These are phyloP conservation scores for Agrotis puta DNA, from an alignment of 2,888 invertebrate genomes.

Conservation along the genomic window DNA sequence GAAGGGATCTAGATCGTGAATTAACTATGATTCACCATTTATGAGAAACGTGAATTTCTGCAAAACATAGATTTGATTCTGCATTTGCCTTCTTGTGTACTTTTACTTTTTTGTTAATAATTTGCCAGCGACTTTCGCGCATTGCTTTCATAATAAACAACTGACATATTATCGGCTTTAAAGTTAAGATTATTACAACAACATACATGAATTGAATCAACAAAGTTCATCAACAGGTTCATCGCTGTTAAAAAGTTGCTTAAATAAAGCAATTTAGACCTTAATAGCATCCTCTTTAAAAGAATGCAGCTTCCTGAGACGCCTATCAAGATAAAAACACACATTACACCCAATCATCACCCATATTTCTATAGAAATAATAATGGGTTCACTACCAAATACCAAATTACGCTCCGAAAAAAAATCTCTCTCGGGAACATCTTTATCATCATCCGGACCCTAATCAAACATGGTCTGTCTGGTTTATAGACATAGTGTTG, in stretches of 20 bases:
- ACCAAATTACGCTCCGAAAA: slow-evolving; percentile 47
- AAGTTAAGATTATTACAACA: neutral
- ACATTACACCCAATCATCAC: slow-evolving; percentile 40
- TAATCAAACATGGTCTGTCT: slow-evolving; percentile 81
- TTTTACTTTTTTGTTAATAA: slow-evolving; percentile 27
- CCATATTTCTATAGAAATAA: slow-evolving; percentile 45
- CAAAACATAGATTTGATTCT: slow-evolving; percentile 18
- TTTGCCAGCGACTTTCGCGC: slow-evolving; percentile 21
- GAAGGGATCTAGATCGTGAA: slow-evolving; percentile 46
- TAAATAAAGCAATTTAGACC: neutral
- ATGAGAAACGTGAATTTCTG: slow-evolving; percentile 32
- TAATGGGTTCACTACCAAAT: slow-evolving; percentile 30
- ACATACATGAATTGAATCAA: neutral
- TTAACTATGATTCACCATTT: slow-evolving; percentile 30
- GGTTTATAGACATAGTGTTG: slow-evolving; percentile 71
- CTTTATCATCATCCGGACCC: slow-evolving; percentile 72
- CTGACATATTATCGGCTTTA: neutral
- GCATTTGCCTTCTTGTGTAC: neutral
- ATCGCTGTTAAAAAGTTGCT: neutral
- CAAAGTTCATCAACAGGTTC: neutral
- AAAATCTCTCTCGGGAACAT: slow-evolving; percentile 68
- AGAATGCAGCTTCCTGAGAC: slow-evolving; percentile 21
- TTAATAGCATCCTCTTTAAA: slow-evolving; percentile 5
- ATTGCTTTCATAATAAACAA: slow-evolving; percentile 16
- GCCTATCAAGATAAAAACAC: slow-evolving; percentile 32